Evolutionary conservation across 2,797 vertebrate species (phyloP).

Genomic region (Myotis pilosus): DNA sequence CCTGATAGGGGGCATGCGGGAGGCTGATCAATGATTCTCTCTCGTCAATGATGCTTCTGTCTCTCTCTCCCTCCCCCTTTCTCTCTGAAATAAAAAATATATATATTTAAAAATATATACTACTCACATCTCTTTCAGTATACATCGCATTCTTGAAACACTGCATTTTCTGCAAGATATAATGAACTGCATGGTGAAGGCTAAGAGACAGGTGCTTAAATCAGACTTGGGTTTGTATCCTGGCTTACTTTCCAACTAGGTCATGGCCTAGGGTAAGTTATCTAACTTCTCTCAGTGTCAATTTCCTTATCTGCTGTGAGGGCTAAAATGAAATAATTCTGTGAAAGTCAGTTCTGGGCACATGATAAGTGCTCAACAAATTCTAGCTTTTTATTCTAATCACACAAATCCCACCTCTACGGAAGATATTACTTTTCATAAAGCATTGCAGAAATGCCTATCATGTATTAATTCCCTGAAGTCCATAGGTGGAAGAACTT

Average conservation of each 20-base stretch:
- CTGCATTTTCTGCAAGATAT: neutral
- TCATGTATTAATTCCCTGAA: conserved; percentile 12
- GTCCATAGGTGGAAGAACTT: conserved; percentile 63
- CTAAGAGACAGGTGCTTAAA: neutral
- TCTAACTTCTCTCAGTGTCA: neutral
- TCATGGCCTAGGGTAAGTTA: neutral
- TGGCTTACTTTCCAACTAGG: conserved; percentile 8
- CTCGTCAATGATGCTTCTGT: too few relatives aligned
- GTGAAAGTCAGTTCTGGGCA: neutral
- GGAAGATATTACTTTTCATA: neutral
- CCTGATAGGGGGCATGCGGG: too few relatives aligned
- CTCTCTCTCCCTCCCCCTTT: too few relatives aligned
- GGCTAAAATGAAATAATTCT: neutral
- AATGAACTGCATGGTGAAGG: neutral
- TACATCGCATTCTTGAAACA: neutral
- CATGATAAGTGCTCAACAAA: neutral
- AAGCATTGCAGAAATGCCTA: neutral
- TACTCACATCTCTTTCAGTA: neutral
- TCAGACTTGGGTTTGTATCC: neutral
- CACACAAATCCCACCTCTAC: neutral
- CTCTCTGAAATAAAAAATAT: too few relatives aligned
- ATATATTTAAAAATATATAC: too few relatives aligned
- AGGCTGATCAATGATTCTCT: too few relatives aligned
- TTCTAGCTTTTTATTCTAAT: neutral
- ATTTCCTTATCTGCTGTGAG: conserved; percentile 2